A percentile compares a stretch with the other conserved stretches of the same genome.
Evolutionary conservation across 2,797 vertebrate species (phyloP).

Genomic region (Manis crassicaudata): DNA sequence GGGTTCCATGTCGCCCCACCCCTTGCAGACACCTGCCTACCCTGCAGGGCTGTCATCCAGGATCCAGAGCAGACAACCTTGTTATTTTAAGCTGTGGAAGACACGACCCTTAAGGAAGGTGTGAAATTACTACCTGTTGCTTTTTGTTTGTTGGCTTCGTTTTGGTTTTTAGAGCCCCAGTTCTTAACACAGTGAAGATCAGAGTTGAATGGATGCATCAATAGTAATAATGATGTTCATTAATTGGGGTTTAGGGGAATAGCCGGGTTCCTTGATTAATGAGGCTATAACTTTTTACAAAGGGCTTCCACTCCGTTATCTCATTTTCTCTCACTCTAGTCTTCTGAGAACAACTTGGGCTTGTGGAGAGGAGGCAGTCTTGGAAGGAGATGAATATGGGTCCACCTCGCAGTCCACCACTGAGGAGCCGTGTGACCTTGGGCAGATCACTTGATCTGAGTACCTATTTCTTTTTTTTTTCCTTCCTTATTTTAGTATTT

Average conservation of each 20-base stretch:
- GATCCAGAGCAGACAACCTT: background rate
- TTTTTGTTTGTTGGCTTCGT: background rate
- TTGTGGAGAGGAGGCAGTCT: rapidly evolving
- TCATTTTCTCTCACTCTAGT: background rate
- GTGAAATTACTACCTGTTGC: background rate
- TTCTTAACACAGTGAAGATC: slow-evolving; percentile 28
- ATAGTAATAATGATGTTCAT: slow-evolving; percentile 15
- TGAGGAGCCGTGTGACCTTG: background rate
- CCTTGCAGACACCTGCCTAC: background rate
- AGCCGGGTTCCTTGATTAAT: background rate
- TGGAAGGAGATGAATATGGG: background rate
- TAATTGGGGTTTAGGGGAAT: background rate
- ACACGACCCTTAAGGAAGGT: background rate
- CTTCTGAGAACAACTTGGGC: background rate
- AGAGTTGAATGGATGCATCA: background rate
- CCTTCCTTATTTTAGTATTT: too few species aligned
- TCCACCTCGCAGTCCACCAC: background rate
- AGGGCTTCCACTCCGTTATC: background rate
- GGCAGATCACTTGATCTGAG: background rate
- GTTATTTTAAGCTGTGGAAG: background rate
- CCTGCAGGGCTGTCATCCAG: background rate
- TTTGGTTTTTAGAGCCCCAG: slow-evolving; percentile 15
- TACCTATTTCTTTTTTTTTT: too few species aligned
- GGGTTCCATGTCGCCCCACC: background rate
- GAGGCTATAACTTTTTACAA: slow-evolving; percentile 1